Base-by-base conservation (phyloP, 2,797 vertebrate genomes). In the Acridotheres tristis region DNA sequence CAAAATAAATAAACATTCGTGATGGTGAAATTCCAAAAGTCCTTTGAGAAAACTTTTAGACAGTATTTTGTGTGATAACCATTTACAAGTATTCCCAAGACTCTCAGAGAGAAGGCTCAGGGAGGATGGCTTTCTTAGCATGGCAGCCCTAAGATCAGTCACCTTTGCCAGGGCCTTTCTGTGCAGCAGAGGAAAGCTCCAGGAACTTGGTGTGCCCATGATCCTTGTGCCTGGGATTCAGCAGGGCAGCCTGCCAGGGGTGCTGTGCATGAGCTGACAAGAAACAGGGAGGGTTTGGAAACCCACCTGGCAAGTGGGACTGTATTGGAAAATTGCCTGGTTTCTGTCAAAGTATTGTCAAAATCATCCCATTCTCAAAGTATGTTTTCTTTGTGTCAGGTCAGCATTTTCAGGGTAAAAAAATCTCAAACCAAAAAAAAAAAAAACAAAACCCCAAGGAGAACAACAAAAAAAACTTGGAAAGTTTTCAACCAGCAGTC, bases 291-390 rank as follows among this genome's bases (percentile, higher is more conserved):
- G 77, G 55, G 29, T 69, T 95, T 95, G 63, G 59, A 96, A 95
- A 82, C 77, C 83, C 88, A 96, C 91, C 91, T 95, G 95, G 80
- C 93, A 95, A 95, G 48, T 71, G 36, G 55, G 29, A 59, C 80
- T 86, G 40, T 11, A 3, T 47, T 96, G 95, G 95, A 94, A 91
- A 43, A 47, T 53, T 90, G 91, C 94, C 96, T 45, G 5, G 67
- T 79, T 95, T 85, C 77, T 95, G 83, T 93, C 94, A 91, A 79
- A 78, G 42, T 63, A 30, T 50, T 89, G 88, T 95, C 90, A 95
- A 91, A 86, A 89, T 93, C 88, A 94, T 90, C 74, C 67, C 51
- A 55, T 94, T 94, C 73, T 85, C 34, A 14, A 78, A 86, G 69
- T 78, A 50, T 59, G 66, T 62, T 74, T 80, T 72, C 21, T 88